phyloP scores from a whole-genome alignment of 2,797 vertebrate genomes.

The Avahi laniger region DNA sequence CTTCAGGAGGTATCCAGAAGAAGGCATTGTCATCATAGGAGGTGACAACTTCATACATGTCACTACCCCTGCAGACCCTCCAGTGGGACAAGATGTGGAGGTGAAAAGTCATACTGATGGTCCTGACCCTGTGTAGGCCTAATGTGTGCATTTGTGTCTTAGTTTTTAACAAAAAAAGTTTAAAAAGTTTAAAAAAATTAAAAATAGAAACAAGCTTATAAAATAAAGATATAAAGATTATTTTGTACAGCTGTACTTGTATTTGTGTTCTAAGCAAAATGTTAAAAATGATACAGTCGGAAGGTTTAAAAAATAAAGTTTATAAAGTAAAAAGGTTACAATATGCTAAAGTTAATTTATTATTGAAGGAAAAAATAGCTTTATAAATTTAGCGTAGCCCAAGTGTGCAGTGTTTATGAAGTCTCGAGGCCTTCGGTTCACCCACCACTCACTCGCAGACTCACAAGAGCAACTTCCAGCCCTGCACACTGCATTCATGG shows the following conservation, averaged over 20 bases:
- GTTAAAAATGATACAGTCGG: not conserved
- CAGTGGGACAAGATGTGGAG: not conserved
- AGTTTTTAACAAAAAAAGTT: too few relatives aligned
- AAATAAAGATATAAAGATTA: not conserved
- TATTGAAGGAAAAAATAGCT: not conserved
- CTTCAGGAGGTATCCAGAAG: not conserved
- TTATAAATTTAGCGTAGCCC: not conserved
- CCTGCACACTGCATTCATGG: not conserved
- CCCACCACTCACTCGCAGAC: not conserved
- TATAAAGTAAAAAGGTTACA: not conserved
- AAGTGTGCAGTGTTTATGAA: not conserved
- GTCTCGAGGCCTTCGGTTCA: not conserved
- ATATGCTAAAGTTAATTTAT: not conserved
- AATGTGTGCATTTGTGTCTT: not conserved
- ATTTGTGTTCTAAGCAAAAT: not conserved
- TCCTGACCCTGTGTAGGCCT: not conserved
- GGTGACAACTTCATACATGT: too few relatives aligned
- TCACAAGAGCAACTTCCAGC: not conserved
- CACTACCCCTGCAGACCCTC: not conserved
- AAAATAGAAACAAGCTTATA: not conserved
- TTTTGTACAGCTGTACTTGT: not conserved
- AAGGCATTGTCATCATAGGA: not conserved
- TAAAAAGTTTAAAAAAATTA: not conserved
- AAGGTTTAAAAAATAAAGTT: not conserved
- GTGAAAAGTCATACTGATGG: not conserved